phyloP scores from a whole-genome alignment of 1,140 invertebrate species.

The Paralvinella palmiformis region DNA sequence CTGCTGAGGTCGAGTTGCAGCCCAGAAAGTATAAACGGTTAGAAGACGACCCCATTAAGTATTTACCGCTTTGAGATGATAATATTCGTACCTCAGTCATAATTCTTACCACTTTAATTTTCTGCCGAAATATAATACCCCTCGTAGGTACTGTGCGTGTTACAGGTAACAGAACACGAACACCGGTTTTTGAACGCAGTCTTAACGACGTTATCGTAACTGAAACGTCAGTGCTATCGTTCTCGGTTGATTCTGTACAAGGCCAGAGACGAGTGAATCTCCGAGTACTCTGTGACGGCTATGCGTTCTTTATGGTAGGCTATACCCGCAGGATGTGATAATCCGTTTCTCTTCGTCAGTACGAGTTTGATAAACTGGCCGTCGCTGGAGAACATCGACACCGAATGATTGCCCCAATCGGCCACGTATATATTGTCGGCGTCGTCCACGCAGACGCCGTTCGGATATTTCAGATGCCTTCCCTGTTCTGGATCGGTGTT shows the following conservation, averaged over 20 bases:
- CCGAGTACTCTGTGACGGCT: neutral
- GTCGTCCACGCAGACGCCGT: neutral
- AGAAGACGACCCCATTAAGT: too few species aligned
- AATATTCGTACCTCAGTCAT: too few species aligned
- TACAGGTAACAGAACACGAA: too few species aligned
- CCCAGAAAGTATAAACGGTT: too few species aligned
- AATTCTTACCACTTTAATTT: too few species aligned
- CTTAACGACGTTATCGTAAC: too few species aligned
- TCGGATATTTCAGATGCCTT: neutral
- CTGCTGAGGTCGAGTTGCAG: too few species aligned
- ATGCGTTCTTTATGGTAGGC: neutral
- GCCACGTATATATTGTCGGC: neutral
- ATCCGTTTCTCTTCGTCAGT: neutral
- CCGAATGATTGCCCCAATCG: neutral
- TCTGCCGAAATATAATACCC: too few species aligned
- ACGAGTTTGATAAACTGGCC: neutral
- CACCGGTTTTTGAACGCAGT: too few species aligned
- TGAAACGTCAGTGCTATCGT: too few species aligned
- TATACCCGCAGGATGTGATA: neutral
- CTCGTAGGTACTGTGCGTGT: too few species aligned
- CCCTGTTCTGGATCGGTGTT: neutral
- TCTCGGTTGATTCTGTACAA: neutral
- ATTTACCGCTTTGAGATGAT: too few species aligned
- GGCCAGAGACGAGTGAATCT: neutral
- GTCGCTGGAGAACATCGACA: neutral